phyloP scores from a whole-genome alignment of 2,888 invertebrate species.

The Diarsia brunnea region DNA sequence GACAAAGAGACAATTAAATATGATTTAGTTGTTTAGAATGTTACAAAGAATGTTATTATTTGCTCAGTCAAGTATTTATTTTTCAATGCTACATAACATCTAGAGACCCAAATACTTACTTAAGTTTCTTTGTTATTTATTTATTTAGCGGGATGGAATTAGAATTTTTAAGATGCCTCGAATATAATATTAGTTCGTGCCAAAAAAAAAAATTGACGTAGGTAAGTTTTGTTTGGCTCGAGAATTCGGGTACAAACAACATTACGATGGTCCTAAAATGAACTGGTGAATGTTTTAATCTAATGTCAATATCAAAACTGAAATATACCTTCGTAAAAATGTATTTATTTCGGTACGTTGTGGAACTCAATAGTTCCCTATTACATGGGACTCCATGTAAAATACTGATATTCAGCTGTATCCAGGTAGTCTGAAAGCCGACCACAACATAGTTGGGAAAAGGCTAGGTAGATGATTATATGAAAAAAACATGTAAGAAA shows the following conservation, averaged over 20 bases:
- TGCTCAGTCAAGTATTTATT: neutral
- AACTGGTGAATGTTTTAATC: neutral
- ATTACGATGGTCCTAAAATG: neutral
- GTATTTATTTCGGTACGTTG: no score
- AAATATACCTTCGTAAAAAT: conserved; percentile 94
- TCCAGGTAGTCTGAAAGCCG: no score
- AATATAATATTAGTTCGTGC: conserved; percentile 1
- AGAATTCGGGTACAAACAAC: neutral
- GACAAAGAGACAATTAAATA: no score
- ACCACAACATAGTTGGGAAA: no score
- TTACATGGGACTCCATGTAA: no score
- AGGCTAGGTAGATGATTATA: no score
- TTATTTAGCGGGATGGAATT: no score
- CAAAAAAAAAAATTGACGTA: neutral
- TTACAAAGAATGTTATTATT: neutral
- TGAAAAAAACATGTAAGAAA: no score
- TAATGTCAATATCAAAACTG: neutral
- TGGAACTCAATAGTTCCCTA: no score
- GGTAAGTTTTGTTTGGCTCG: neutral
- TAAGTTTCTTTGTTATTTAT: no score
- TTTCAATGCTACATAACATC: neutral
- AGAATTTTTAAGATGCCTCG: neutral
- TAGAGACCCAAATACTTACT: neutral
- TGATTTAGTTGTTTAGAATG: no score
- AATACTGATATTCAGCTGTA: no score